A percentile compares a stretch with the other conserved stretches of the same genome.
phyloP scores from a whole-genome alignment of 2,888 invertebrate species.

The Drosophila dives region DNA sequence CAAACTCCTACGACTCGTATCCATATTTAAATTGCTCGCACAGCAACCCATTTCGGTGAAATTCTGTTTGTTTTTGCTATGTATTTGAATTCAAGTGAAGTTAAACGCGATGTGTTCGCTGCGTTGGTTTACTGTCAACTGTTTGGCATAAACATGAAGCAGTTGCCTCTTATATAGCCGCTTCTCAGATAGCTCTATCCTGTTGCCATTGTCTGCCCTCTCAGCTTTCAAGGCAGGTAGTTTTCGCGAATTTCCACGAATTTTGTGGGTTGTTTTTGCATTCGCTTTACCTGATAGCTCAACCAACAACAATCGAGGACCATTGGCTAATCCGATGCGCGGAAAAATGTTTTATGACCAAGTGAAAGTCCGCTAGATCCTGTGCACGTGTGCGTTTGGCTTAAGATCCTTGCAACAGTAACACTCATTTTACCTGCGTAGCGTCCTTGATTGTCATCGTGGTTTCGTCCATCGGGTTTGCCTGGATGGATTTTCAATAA shows the following conservation, averaged over 20 bases:
- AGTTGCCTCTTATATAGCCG: conserved; percentile 54
- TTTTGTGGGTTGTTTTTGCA: conserved; percentile 6
- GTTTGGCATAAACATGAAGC: conserved; percentile 26
- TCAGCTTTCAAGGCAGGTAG: conserved; percentile 32
- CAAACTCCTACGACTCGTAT: conserved; percentile 23
- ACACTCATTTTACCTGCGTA: conserved; percentile 22
- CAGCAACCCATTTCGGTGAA: conserved; percentile 75
- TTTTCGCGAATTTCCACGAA: conserved; percentile 63
- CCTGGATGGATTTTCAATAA: conserved; percentile 30
- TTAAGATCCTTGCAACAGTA: conserved; percentile 12
- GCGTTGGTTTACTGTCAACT: conserved; percentile 40
- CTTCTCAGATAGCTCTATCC: not conserved
- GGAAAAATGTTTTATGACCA: conserved; percentile 40
- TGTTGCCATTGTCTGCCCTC: not conserved
- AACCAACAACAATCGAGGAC: not conserved
- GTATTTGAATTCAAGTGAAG: not conserved
- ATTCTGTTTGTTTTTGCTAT: too few relatives aligned
- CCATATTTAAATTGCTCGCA: conserved; percentile 61
- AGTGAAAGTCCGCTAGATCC: conserved; percentile 12
- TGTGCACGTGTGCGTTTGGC: conserved; percentile 45
- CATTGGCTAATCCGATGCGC: conserved; percentile 49
- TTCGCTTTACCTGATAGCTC: not conserved
- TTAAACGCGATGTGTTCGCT: not conserved
- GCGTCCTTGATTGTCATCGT: conserved; percentile 19
- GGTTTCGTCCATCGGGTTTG: conserved; percentile 1